Conservation (phyloP, 2,113 vertebrate species). For the Bucco capensis region DNA sequence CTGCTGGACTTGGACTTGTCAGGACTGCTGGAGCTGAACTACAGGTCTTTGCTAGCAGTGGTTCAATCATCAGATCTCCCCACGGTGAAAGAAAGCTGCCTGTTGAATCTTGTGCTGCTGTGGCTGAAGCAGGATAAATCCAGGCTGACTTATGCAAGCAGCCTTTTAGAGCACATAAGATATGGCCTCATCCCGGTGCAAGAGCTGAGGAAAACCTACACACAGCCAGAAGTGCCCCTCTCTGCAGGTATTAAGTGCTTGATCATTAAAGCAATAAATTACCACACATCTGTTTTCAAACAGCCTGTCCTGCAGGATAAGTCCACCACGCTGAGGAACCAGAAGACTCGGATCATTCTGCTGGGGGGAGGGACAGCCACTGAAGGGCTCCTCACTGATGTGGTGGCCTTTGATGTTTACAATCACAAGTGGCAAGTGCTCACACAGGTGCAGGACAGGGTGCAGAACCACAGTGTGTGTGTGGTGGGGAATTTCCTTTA, state of each 20-base stretch:
- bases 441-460: conserved; percentile 64
- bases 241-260: conserved; percentile 82
- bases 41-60: conserved; percentile 76
- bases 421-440: conserved; percentile 77
- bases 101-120: conserved; percentile 81
- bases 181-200: conserved; percentile 76
- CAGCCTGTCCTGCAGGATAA: conserved; percentile 85
- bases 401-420: conserved; percentile 81
- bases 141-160: conserved; percentile 72
- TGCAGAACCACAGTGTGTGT: conserved; percentile 84
- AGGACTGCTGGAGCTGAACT: conserved; percentile 82
- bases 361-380: conserved; percentile 78
- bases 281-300: conserved; percentile 79
- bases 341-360: conserved; percentile 77
- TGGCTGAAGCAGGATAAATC: conserved; percentile 83
- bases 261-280: conserved; percentile 87
- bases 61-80: conserved; percentile 81
- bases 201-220: conserved; percentile 74
- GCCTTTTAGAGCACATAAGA: conserved; percentile 82
- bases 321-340: conserved; percentile 78
- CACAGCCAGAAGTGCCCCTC: conserved; percentile 70
- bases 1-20: conserved; percentile 72
- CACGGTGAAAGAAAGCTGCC: conserved; percentile 74
- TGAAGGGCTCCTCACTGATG: conserved; percentile 71
- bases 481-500: conserved; percentile 89